These are phyloP conservation scores for Glaucomys volans DNA, from an alignment of 2,113 vertebrate species.

Conservation along the genomic window DNA sequence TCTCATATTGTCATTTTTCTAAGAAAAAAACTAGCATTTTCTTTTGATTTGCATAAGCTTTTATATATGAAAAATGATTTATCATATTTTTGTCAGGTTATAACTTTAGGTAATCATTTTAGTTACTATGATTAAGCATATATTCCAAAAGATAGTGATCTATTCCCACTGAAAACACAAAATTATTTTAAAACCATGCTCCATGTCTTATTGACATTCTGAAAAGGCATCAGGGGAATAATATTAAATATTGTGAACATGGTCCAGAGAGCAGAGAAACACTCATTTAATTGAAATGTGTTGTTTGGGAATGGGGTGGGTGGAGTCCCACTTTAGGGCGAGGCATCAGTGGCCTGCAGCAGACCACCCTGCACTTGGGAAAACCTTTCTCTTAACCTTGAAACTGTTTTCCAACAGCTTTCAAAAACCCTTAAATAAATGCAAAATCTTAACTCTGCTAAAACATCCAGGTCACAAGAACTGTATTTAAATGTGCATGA, in stretches of 20 bases:
- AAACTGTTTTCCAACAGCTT: neutral
- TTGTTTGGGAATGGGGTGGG: neutral
- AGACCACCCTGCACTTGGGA: neutral
- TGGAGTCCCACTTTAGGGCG: neutral
- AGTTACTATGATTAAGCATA: neutral
- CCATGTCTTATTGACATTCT: neutral
- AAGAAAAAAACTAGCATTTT: neutral
- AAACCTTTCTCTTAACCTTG: neutral
- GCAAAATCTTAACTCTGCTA: neutral
- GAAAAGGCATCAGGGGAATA: neutral
- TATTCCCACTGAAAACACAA: neutral
- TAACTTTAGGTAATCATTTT: constrained; percentile 4
- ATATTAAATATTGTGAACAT: neutral
- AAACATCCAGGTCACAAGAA: neutral
- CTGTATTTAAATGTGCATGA: neutral
- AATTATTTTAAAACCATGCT: neutral
- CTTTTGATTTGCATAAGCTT: neutral
- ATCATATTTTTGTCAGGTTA: neutral
- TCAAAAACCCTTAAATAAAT: constrained; percentile 10
- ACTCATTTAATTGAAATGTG: neutral
- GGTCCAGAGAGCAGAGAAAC: neutral
- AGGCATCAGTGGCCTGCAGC: neutral
- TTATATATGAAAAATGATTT: neutral
- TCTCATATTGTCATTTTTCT: neutral
- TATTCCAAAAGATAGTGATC: neutral